Conservation (phyloP, 1,140 invertebrate genomes). For the Diplogasteroides magnus region DNA sequence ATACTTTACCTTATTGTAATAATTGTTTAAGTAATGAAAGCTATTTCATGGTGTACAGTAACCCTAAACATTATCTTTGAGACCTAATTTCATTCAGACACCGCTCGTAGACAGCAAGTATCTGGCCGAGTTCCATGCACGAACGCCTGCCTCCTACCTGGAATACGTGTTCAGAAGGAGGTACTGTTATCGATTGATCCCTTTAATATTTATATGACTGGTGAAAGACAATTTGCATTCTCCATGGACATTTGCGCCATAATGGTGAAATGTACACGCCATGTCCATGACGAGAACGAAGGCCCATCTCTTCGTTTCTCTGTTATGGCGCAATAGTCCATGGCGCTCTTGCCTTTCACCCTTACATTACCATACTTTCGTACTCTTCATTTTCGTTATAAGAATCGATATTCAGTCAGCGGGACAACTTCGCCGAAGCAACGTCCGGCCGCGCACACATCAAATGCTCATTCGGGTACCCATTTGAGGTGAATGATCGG, state of each 20-base stretch:
- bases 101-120: not conserved
- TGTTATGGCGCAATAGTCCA: no score
- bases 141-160: not conserved
- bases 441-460: not conserved
- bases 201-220: no score
- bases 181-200: not conserved
- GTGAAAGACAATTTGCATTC: no score
- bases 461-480: no score
- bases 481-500: no score
- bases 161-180: not conserved
- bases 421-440: not conserved
- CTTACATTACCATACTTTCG: no score
- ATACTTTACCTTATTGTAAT: not conserved
- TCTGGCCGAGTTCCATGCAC: not conserved
- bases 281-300: no score
- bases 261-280: no score
- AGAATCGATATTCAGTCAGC: slow-evolving; percentile 1
- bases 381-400: no score
- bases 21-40: not conserved
- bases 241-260: no score
- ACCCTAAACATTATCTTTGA: not conserved
- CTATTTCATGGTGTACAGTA: not conserved
- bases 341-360: no score
- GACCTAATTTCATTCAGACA: not conserved
- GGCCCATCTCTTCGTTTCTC: no score